These are phyloP conservation scores for Metellina segmentata DNA, from an alignment of 2,888 invertebrate species.

Conservation along the genomic window DNA sequence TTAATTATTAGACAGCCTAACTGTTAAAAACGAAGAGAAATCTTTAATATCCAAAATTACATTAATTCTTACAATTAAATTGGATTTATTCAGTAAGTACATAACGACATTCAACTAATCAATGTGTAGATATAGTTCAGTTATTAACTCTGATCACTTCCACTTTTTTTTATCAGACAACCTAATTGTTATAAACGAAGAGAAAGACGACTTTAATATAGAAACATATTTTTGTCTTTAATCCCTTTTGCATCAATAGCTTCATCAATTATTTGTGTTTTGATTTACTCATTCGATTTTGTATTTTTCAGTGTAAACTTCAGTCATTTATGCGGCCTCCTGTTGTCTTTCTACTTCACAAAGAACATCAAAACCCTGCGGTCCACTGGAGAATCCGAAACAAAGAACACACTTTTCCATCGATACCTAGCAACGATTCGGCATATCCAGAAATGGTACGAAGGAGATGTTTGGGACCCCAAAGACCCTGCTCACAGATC, in stretches of 20 bases:
- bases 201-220: neutral
- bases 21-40: too few relatives aligned
- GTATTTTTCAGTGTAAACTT: constrained; percentile 73
- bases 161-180: too few relatives aligned
- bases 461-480: constrained; percentile 83
- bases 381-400: constrained; percentile 77
- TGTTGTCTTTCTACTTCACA: constrained; percentile 76
- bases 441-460: constrained; percentile 90
- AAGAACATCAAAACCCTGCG: constrained; percentile 75
- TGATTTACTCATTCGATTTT: neutral
- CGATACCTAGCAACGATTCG: constrained; percentile 90
- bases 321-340: constrained; percentile 77
- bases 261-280: neutral
- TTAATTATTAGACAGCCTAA: too few relatives aligned
- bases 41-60: neutral
- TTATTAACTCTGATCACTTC: too few relatives aligned
- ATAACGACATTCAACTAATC: too few relatives aligned
- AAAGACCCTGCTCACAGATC: constrained; percentile 59
- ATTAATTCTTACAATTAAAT: too few relatives aligned
- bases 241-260: too few relatives aligned
- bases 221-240: neutral
- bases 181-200: too few relatives aligned
- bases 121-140: too few relatives aligned
- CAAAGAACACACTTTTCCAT: constrained; percentile 82
- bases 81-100: too few relatives aligned